These are phyloP conservation scores for Saxidomus purpurata DNA, from an alignment of 1,140 invertebrate species.

Conservation along the genomic window DNA sequence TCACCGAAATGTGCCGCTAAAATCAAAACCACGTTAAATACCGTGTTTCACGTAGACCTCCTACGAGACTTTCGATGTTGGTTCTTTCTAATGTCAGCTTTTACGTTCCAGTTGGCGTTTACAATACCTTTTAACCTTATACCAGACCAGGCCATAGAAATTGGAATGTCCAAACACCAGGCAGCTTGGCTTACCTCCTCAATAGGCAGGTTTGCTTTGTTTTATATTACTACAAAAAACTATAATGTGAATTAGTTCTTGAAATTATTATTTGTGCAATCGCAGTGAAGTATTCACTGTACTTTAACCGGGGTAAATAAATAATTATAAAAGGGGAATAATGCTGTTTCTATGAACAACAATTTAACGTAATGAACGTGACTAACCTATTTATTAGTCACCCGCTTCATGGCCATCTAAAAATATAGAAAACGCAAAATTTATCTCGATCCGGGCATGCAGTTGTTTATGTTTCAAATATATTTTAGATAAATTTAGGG, in stretches of 20 bases:
- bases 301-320: not conserved
- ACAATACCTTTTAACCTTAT: constrained; percentile 31
- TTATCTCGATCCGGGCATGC: no score
- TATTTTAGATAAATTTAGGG: no score
- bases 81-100: constrained; percentile 37
- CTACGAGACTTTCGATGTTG: not conserved
- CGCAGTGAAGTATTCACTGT: not conserved
- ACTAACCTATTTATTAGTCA: no score
- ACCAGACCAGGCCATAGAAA: constrained; percentile 24
- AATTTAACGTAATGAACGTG: no score
- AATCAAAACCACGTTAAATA: not conserved
- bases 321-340: no score
- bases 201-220: not conserved
- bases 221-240: not conserved
- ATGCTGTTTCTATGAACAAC: no score
- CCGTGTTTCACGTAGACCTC: constrained; percentile 1
- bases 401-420: no score
- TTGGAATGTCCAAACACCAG: constrained; percentile 34
- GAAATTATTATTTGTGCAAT: not conserved
- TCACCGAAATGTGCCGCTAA: not conserved
- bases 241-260: not conserved
- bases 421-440: no score
- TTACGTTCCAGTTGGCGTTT: constrained; percentile 11
- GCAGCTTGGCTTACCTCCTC: constrained; percentile 30
- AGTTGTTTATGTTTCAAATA: no score